Percentiles rank a stretch among this genome's conserved stretches.
phyloP scores from a whole-genome alignment of 2,888 invertebrate genomes.

The Phanerotoma sp. region DNA sequence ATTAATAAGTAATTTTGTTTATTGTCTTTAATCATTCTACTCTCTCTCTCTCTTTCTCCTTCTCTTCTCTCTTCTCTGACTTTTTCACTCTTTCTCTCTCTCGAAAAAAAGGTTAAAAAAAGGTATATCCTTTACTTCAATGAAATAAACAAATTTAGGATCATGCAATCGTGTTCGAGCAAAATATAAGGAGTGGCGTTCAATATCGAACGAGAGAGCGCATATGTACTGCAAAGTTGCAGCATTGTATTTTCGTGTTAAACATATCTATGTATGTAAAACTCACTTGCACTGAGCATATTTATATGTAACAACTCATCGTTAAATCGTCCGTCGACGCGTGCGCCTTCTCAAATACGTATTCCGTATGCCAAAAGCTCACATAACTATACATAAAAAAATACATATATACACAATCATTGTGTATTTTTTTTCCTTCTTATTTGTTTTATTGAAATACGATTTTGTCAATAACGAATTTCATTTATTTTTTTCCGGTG shows the following conservation, averaged over 20 bases:
- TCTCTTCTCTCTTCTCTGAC: neutral
- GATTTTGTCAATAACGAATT: no score
- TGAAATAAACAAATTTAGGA: neutral
- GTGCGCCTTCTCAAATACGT: neutral
- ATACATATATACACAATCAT: no score
- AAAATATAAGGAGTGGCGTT: conserved; percentile 1
- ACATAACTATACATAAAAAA: no score
- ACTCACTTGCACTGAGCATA: conserved; percentile 8
- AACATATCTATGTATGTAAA: conserved; percentile 19
- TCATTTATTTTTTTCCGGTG: no score
- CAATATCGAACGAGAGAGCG: conserved; percentile 5
- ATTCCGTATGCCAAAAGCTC: neutral
- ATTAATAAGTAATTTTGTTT: neutral
- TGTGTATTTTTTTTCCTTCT: no score
- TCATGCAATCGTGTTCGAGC: conserved; percentile 6
- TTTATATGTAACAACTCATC: conserved; percentile 5
- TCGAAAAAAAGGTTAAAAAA: neutral
- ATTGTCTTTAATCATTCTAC: neutral
- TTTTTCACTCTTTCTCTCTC: neutral
- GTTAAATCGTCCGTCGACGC: neutral
- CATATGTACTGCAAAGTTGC: neutral
- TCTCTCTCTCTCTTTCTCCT: neutral
- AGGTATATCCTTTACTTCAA: neutral
- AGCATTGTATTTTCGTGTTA: conserved; percentile 15
- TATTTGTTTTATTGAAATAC: no score